phyloP scores from a whole-genome alignment of 2,113 vertebrate species.

The Labeo rohita region DNA sequence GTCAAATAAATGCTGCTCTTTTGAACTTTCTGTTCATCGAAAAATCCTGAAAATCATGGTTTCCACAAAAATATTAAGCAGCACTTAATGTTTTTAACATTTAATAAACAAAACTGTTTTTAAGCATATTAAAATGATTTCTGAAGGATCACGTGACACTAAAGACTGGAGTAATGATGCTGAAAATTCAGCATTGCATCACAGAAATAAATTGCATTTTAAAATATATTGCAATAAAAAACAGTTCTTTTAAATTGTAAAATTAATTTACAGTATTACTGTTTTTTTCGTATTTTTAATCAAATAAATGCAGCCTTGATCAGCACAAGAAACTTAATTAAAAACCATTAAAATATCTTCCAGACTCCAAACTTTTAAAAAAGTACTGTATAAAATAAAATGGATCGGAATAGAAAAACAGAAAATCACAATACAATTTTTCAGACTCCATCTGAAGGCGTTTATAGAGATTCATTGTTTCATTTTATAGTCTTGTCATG shows the following conservation, averaged over 20 bases:
- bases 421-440: not conserved
- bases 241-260: not conserved
- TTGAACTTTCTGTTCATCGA: not conserved
- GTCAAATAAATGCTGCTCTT: not conserved
- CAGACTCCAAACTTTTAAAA: not conserved
- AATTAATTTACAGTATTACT: not conserved
- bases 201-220: not conserved
- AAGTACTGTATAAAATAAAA: not conserved
- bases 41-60: not conserved
- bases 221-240: not conserved
- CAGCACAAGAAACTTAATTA: too few species aligned
- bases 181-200: not conserved
- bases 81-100: not conserved
- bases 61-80: not conserved
- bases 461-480: conserved; percentile 8
- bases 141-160: not conserved
- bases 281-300: not conserved
- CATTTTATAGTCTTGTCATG: not conserved
- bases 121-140: not conserved
- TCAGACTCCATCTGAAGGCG: not conserved
- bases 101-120: not conserved
- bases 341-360: not conserved
- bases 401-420: not conserved
- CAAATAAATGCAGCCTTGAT: too few species aligned
- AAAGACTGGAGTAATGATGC: not conserved